phyloP scores from a whole-genome alignment of 2,888 invertebrate genomes.

The Cephus spinipes region DNA sequence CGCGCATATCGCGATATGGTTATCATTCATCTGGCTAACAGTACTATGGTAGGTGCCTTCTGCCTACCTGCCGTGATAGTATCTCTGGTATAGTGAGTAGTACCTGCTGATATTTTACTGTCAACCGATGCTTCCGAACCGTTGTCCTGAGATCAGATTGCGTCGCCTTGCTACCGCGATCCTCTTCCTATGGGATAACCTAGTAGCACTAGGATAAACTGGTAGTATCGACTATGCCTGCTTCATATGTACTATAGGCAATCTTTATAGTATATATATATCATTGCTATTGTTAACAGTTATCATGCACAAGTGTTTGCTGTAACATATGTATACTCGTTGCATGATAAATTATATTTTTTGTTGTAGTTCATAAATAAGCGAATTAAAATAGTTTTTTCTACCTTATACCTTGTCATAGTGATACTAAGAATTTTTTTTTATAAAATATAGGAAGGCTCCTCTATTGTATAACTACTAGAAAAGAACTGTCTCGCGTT shows the following conservation, averaged over 20 bases:
- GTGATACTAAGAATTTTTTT: background rate
- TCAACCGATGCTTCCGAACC: constrained; percentile 63
- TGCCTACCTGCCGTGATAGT: constrained; percentile 42
- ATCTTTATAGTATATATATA: background rate
- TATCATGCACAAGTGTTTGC: background rate
- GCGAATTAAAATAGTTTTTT: background rate
- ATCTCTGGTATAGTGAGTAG: constrained; percentile 51
- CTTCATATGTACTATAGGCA: background rate
- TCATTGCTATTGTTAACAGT: background rate
- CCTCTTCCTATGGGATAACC: background rate
- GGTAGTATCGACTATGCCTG: background rate
- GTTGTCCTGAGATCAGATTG: constrained; percentile 63
- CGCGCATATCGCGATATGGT: constrained; percentile 54
- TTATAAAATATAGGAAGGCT: background rate
- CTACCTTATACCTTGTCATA: background rate
- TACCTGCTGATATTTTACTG: constrained; percentile 65
- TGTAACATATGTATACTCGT: background rate
- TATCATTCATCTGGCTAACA: constrained; percentile 60
- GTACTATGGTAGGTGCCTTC: constrained; percentile 27
- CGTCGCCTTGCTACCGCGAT: constrained; percentile 28
- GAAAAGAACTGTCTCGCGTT: background rate
- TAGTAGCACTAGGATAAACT: background rate
- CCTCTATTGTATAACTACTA: background rate
- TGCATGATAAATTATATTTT: background rate
- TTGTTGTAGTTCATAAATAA: too few relatives aligned